Evolutionary conservation across 2,888 invertebrate genomes (phyloP).

Genomic region (Busseola fusca): DNA sequence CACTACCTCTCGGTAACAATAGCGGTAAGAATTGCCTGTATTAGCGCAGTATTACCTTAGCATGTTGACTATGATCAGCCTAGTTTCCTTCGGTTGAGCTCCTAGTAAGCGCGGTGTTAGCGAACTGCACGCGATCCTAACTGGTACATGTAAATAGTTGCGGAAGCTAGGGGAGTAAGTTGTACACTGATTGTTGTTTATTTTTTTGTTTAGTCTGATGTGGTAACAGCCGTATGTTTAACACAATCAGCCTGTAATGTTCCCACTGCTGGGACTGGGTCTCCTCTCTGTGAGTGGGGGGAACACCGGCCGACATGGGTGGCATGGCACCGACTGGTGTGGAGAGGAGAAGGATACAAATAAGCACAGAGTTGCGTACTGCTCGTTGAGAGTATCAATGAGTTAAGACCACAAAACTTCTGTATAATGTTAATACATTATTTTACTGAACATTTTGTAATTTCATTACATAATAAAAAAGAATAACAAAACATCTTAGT

Average conservation of each 20-base stretch:
- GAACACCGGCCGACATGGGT: no score
- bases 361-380: no score
- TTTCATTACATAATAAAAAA: no score
- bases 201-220: background rate
- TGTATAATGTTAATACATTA: no score
- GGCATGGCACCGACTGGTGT: no score
- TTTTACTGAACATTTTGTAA: no score
- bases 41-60: background rate
- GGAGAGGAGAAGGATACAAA: no score
- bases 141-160: conserved; percentile 52
- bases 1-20: background rate
- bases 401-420: no score
- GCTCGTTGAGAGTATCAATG: no score
- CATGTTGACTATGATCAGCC: conserved; percentile 30
- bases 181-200: conserved; percentile 3
- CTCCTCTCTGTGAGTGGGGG: background rate
- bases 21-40: background rate
- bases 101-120: conserved; percentile 14
- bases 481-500: no score
- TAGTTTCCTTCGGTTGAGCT: conserved; percentile 24
- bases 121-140: conserved; percentile 57
- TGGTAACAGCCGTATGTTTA: background rate
- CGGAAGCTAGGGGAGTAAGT: conserved; percentile 31
- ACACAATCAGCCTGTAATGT: background rate
- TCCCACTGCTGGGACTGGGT: background rate